Evolutionary conservation across 2,888 invertebrate species (phyloP).

Genomic region (Elmis aenea): DNA sequence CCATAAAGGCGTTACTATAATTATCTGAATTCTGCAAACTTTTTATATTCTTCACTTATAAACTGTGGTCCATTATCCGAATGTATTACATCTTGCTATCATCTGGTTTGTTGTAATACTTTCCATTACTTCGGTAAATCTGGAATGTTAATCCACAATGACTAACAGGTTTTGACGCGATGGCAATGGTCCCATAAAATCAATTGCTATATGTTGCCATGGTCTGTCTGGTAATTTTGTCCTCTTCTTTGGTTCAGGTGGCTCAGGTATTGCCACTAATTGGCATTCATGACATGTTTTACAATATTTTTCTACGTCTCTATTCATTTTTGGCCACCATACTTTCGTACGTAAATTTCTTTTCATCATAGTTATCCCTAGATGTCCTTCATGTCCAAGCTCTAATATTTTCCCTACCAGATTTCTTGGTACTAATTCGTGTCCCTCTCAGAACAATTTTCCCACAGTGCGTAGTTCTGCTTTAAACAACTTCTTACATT

Average conservation of each 20-base stretch:
- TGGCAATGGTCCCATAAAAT: constrained; percentile 28
- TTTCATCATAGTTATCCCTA: constrained; percentile 27
- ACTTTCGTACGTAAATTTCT: constrained; percentile 22
- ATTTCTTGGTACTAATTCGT: constrained; percentile 8
- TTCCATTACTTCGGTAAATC: constrained; percentile 21
- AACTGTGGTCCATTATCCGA: constrained; percentile 24
- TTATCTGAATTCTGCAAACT: constrained; percentile 13
- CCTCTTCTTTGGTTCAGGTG: constrained; percentile 15
- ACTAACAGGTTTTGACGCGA: constrained; percentile 18
- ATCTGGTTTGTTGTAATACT: constrained; percentile 14
- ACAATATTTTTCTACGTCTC: constrained; percentile 16
- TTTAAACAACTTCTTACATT: no score
- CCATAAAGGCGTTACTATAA: constrained; percentile 19
- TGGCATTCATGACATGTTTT: constrained; percentile 20
- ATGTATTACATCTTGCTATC: constrained; percentile 18
- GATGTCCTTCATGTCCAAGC: constrained; percentile 27
- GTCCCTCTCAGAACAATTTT: no score
- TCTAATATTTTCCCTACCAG: constrained; percentile 14
- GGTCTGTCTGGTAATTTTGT: constrained; percentile 10
- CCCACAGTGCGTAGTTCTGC: not conserved
- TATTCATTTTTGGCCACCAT: constrained; percentile 24
- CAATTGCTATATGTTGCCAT: constrained; percentile 25
- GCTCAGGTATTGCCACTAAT: constrained; percentile 15
- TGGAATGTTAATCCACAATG: constrained; percentile 13
- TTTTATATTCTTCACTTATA: constrained; percentile 17